These are phyloP conservation scores for Alca torda DNA, from an alignment of 2,797 vertebrate species.

Conservation along the genomic window DNA sequence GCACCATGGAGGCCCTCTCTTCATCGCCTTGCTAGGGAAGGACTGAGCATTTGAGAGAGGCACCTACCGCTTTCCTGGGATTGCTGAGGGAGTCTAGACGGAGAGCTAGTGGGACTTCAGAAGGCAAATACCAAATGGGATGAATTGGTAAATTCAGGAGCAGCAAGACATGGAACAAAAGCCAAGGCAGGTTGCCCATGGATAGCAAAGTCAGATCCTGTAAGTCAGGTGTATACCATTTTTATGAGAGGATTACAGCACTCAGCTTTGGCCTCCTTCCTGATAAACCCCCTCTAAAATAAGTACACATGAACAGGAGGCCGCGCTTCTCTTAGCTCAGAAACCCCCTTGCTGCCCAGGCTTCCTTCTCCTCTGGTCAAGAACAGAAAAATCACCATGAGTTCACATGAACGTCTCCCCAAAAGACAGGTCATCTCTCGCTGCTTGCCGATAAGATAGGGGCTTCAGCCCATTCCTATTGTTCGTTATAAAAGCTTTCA, in stretches of 20 bases:
- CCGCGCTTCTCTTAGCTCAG: not conserved
- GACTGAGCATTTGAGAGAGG: not conserved
- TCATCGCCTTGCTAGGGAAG: not conserved
- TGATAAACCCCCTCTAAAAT: not conserved
- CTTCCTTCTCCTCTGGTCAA: not conserved
- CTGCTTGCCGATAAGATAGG: not conserved
- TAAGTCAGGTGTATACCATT: not conserved
- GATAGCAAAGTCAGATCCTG: not conserved
- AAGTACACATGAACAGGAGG: not conserved
- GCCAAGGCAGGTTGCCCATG: not conserved
- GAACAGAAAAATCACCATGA: not conserved
- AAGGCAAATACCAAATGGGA: not conserved
- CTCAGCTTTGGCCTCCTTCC: not conserved
- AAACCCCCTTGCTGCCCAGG: not conserved
- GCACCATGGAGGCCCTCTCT: not conserved
- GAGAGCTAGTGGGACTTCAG: not conserved
- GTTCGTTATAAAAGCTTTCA: not conserved
- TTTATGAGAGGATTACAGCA: not conserved
- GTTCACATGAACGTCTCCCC: not conserved
- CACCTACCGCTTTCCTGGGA: not conserved
- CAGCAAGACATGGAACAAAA: not conserved
- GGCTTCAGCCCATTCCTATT: not conserved
- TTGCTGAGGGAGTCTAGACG: not conserved
- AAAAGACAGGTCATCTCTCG: not conserved
- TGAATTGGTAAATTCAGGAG: not conserved